Base-by-base conservation (phyloP, 2,797 vertebrate genomes). In the Labeo calbasu region DNA sequence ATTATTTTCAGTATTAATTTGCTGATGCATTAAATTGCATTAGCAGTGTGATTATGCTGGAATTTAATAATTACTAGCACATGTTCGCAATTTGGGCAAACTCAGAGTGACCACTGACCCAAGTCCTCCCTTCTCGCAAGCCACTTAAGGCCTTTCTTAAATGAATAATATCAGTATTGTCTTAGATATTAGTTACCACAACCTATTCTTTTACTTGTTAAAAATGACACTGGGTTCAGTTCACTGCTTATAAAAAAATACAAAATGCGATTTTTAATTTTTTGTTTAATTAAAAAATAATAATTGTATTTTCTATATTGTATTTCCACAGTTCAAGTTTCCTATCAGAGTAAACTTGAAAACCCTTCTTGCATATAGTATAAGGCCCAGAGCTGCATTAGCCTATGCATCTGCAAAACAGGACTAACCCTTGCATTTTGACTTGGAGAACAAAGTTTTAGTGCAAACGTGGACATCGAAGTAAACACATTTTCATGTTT, bases 1-100 rank as follows among this genome's bases (percentile, higher is more conserved):
- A 94, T 93, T 92, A 91, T 93, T 94, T 93, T 93, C 92, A 93
- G 91, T 94, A 93, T 94, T 94, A 91, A 94, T 94, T 94, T 95
- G 93, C 93, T 93, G 93, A 94, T 93, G 92, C 93, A 93, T 94
- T 95, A 94, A 94, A 94, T 94, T 94, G 92, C 93, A 92, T 90
- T 91, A 93, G 87, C 78, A 82, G 81, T 91, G 92, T 94, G 92
- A 91, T 91, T 95, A 93, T 93, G 93, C 92, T 92, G 92, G 92
- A 94, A 92, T 94, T 93, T 94, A 92, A 94, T 96, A 94, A 95
- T 95, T 95, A 93, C 92, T 90, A 94, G 93, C 94, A 95, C 94
- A 95, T 96, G 94, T 94, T 95, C 92, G 93, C 94, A 94, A 95
- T 95, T 95, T 95, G 90, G 93, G 92, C 90, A 90, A 90, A 93